phyloP scores from a whole-genome alignment of 2,888 invertebrate species.

The Drosophila borborema region DNA sequence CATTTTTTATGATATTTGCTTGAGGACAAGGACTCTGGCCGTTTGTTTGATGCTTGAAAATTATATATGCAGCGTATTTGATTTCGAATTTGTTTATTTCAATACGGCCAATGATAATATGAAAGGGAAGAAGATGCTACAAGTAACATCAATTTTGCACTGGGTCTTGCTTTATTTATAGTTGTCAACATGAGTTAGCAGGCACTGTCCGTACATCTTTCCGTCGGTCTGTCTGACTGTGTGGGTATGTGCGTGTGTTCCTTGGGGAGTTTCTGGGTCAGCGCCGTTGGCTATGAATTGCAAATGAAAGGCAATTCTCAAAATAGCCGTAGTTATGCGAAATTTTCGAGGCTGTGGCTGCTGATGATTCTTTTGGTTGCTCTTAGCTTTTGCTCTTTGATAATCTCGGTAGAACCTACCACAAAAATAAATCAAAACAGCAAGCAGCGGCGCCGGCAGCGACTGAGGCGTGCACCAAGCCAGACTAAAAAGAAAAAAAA shows the following conservation, averaged over 20 bases:
- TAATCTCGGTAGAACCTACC: conserved; percentile 73
- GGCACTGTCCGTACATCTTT: conserved; percentile 21
- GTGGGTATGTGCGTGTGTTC: conserved; percentile 33
- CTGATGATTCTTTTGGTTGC: conserved; percentile 24
- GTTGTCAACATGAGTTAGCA: conserved; percentile 64
- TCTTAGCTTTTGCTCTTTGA: conserved; percentile 65
- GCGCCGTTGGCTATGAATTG: conserved; percentile 63
- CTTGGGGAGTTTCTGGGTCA: conserved; percentile 67
- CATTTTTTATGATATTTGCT: conserved; percentile 73
- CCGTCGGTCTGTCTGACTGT: conserved; percentile 4
- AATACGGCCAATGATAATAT: conserved; percentile 9
- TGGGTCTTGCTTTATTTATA: conserved; percentile 54
- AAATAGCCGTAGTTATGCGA: conserved; percentile 63
- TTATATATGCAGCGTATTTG: conserved; percentile 31
- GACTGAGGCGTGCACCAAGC: conserved; percentile 27
- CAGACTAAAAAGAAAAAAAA: conserved; percentile 28
- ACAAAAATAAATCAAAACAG: conserved; percentile 79
- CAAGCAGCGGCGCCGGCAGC: conserved; percentile 34
- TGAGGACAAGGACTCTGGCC: conserved; percentile 37
- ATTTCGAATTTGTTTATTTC: conserved; percentile 30
- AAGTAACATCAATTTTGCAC: conserved; percentile 37
- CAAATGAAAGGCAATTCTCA: conserved; percentile 65
- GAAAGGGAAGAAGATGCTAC: conserved; percentile 33
- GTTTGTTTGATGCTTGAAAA: conserved; percentile 43
- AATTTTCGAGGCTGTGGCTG: conserved; percentile 53